phyloP scores from a whole-genome alignment of 1,140 invertebrate species.

The Dendroctonus valens region DNA sequence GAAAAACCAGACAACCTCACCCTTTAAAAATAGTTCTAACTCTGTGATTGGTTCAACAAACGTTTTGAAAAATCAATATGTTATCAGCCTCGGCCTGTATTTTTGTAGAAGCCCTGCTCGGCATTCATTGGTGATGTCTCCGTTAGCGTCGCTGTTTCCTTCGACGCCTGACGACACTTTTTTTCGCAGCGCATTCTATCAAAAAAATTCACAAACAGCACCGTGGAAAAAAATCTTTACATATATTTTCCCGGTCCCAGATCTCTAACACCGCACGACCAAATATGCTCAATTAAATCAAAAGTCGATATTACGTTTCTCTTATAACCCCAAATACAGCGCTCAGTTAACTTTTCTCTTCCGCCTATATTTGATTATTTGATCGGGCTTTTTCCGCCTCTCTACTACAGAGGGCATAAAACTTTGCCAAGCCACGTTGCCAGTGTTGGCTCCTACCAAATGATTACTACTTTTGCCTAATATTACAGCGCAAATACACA shows the following conservation, averaged over 20 bases:
- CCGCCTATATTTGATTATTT: too few species aligned
- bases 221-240: neutral
- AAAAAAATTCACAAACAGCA: constrained; percentile 34
- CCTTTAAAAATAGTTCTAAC: constrained; percentile 53
- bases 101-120: constrained; percentile 48
- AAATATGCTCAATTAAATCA: too few species aligned
- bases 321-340: too few species aligned
- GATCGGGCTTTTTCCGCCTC: too few species aligned
- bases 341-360: too few species aligned
- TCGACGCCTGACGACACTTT: constrained; percentile 45
- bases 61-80: constrained; percentile 54
- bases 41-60: constrained; percentile 53
- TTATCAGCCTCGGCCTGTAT: constrained; percentile 50
- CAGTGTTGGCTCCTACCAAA: too few species aligned
- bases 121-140: constrained; percentile 48
- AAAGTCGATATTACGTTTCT: too few species aligned
- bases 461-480: too few species aligned
- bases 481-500: too few species aligned
- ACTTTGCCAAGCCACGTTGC: too few species aligned
- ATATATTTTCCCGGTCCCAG: neutral
- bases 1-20: constrained; percentile 52
- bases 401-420: too few species aligned
- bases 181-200: constrained; percentile 46
- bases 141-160: constrained; percentile 48
- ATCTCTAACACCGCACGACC: neutral